Percentiles rank a stretch among this genome's conserved stretches.
phyloP scores from a whole-genome alignment of 2,797 vertebrate species.

The Bufotes viridis region DNA sequence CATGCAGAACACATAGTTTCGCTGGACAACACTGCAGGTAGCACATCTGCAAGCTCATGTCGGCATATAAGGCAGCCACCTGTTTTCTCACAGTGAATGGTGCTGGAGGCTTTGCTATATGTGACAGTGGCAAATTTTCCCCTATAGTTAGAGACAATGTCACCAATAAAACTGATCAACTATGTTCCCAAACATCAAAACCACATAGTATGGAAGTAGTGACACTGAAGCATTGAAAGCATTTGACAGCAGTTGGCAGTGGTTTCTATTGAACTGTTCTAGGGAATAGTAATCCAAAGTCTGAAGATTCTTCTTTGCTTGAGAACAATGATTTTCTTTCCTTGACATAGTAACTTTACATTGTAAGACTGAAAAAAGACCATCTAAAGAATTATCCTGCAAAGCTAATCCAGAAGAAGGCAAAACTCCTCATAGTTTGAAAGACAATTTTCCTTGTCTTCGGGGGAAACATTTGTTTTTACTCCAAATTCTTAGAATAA shows the following conservation, averaged over 20 bases:
- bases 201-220: not conserved
- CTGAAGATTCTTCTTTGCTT: not conserved
- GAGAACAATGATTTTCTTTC: not conserved
- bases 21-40: conserved; percentile 22
- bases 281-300: not conserved
- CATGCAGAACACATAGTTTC: conserved; percentile 11
- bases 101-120: not conserved
- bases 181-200: not conserved
- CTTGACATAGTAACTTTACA: too few relatives aligned
- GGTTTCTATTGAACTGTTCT: not conserved
- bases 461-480: too few relatives aligned
- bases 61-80: conserved; percentile 10
- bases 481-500: too few relatives aligned
- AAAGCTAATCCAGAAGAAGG: too few relatives aligned
- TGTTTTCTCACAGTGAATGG: not conserved
- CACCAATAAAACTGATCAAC: not conserved
- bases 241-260: not conserved
- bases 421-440: too few relatives aligned
- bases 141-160: not conserved
- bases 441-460: too few relatives aligned
- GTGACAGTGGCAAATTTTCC: not conserved
- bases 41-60: conserved; percentile 49
- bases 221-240: not conserved
- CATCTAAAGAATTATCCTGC: too few relatives aligned
- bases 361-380: too few relatives aligned